phyloP scores from a whole-genome alignment of 2,888 invertebrate genomes.

The Melinopterus prodromus region DNA sequence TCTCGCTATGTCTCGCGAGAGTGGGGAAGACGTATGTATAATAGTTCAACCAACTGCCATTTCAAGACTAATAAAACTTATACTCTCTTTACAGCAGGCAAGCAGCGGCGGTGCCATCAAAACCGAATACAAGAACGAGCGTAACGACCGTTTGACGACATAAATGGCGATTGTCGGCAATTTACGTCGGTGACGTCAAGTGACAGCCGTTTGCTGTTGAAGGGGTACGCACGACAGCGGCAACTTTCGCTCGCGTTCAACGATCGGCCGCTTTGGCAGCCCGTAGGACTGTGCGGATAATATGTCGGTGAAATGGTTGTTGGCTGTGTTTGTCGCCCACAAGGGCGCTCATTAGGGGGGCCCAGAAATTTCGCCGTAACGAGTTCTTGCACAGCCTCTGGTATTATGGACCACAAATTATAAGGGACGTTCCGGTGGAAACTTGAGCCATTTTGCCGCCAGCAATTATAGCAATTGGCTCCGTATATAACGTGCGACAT shows the following conservation, averaged over 20 bases:
- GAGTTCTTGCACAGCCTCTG: neutral
- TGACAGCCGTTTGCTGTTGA: neutral
- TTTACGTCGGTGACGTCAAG: neutral
- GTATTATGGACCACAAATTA: neutral
- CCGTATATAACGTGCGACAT: neutral
- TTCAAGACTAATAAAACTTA: neutral
- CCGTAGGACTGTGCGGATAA: neutral
- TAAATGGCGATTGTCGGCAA: constrained; percentile 4
- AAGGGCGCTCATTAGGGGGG: neutral
- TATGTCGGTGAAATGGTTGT: neutral
- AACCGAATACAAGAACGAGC: neutral
- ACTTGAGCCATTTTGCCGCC: constrained; percentile 4
- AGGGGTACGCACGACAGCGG: neutral
- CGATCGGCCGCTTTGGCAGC: neutral
- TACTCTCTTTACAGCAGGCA: neutral
- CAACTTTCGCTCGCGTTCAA: neutral
- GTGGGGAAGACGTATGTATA: too few relatives aligned
- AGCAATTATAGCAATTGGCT: neutral
- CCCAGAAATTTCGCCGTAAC: neutral
- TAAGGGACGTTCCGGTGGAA: neutral
- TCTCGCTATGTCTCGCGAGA: too few relatives aligned
- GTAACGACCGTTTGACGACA: neutral
- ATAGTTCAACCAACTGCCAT: neutral
- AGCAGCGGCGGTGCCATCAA: neutral
- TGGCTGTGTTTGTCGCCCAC: neutral